Evolutionary conservation across 2,797 vertebrate species (phyloP).

Genomic region (Setipinna tenuifilis): DNA sequence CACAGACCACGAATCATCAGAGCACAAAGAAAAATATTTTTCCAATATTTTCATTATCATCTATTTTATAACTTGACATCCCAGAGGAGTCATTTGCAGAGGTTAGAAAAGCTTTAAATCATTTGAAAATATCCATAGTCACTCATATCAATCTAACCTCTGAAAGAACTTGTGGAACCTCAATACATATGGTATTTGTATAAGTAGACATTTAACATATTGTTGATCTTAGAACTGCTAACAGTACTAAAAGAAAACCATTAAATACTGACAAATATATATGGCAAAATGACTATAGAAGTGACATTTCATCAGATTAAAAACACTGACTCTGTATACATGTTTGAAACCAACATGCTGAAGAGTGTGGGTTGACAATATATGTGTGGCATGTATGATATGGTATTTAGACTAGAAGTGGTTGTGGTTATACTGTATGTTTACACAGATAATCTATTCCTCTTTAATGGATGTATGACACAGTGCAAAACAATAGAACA

Average conservation of each 20-base stretch:
- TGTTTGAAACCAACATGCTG: too few species aligned
- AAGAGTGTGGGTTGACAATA: too few species aligned
- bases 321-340: too few species aligned
- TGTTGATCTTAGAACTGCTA: not conserved
- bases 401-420: too few species aligned
- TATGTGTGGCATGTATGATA: too few species aligned
- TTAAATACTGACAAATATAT: too few species aligned
- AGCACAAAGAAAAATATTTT: not conserved
- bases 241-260: not conserved
- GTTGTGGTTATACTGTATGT: too few species aligned
- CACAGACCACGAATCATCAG: not conserved
- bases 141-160: not conserved
- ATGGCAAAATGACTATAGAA: not conserved
- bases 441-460: too few species aligned
- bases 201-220: not conserved
- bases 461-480: too few species aligned
- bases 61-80: not conserved
- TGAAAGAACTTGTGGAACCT: not conserved
- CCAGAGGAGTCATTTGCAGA: not conserved
- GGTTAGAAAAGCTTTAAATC: not conserved
- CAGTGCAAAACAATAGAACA: too few species aligned
- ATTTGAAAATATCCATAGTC: not conserved
- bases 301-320: too few species aligned
- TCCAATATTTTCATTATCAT: not conserved
- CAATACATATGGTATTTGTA: not conserved